Base-by-base conservation (phyloP, 2,113 vertebrate species). In the Otis tarda region DNA sequence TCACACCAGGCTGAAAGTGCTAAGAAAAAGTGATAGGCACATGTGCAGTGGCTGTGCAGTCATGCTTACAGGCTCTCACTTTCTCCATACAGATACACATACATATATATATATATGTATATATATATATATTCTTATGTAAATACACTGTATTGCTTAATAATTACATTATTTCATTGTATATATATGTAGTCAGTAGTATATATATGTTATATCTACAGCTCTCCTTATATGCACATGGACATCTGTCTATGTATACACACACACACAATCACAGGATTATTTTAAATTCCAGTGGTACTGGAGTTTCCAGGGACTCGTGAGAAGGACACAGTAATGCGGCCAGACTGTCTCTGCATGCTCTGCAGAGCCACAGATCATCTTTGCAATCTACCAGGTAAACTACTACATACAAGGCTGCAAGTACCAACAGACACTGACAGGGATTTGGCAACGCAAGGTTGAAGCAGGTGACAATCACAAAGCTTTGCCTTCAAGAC, bases 91-190 rank as follows among this genome's bases (percentile, higher is more conserved):
- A 71, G 64, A 63, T 30, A 69, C 9, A 28, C 5, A 35, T 18
- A 24, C 1, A 16, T 21, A 37, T 27, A 37, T 25, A 8, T 45
- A 1, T 17, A 6, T 47, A 1, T 20, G 12, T 35, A 11, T 27
- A 31, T 41, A 25, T 20, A 33, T 52, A n/a, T 41, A 25, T 20
- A 33, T 52, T 21, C 41, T 67, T 78, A 28, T 15, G 67, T 47
- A 91, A 77, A 68, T 52, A 64, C 9, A 35, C 11, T 43, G 4
- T 30, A 57, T 74, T 79, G 23, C 30, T 89, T 91, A 28, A 63
- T 57, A 39, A 52, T 83, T 76, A 43, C 10, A 43, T 76, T 52
- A 53, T 52, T 75, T 56, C 6, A 22, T 49, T 4, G 20, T 56
- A 19, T n/a, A 33, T 20, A 47, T 47, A 47, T 50, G 30, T 43